Percentiles rank a stretch among this genome's conserved stretches.
These are phyloP conservation scores for Glareola pratincola DNA, from an alignment of 2,113 vertebrate genomes.

Conservation along the genomic window DNA sequence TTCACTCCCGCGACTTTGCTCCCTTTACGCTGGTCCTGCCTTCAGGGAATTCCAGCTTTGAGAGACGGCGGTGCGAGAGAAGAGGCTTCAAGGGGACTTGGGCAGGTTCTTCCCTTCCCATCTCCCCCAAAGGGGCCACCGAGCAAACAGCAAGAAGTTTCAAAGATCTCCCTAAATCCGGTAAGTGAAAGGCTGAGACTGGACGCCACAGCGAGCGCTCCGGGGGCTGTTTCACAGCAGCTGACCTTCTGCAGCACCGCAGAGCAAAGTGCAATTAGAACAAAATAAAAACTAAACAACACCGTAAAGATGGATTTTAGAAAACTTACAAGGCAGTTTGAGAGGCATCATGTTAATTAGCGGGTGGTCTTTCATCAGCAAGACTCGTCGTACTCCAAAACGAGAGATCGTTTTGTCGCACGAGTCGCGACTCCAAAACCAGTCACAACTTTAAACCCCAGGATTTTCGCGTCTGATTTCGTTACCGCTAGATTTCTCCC, in stretches of 20 bases:
- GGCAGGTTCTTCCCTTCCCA: neutral
- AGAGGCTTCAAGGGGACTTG: neutral
- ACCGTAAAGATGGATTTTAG: neutral
- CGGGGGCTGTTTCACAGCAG: neutral
- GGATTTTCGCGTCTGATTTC: neutral
- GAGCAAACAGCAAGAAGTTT: neutral
- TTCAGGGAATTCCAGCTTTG: neutral
- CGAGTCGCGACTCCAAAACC: fast-evolving
- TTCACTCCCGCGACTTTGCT: neutral
- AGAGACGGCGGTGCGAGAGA: neutral
- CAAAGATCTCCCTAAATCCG: neutral
- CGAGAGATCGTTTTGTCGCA: fast-evolving
- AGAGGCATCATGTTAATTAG: neutral
- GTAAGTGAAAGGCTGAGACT: constrained; percentile 26
- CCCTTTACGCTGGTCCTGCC: neutral
- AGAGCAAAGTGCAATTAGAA: constrained; percentile 23
- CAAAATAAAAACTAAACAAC: neutral
- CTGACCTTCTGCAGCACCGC: neutral
- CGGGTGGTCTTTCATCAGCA: neutral
- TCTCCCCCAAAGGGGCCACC: neutral
- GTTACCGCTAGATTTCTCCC: neutral
- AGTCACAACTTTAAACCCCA: neutral
- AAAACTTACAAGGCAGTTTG: neutral
- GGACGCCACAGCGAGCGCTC: fast-evolving
- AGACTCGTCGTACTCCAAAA: neutral